A percentile compares a stretch with the other conserved stretches of the same genome.
Evolutionary conservation across 2,797 vertebrate species (phyloP).

Genomic region (Lepilemur ruficaudatus): DNA sequence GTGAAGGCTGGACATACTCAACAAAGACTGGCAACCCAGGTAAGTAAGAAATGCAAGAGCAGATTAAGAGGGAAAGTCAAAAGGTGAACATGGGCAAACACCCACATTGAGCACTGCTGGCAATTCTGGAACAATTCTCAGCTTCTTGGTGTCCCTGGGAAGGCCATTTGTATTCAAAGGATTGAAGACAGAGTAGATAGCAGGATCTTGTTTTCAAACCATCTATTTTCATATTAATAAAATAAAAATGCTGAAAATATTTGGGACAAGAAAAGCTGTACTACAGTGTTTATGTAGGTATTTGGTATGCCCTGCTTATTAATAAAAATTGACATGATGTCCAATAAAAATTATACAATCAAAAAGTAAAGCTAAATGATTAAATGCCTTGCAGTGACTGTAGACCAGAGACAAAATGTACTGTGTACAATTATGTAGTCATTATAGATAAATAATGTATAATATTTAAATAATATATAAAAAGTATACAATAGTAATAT

Average conservation of each 20-base stretch:
- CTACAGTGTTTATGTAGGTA: background rate
- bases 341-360: background rate
- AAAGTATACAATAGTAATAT: background rate
- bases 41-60: background rate
- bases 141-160: background rate
- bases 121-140: accelerated
- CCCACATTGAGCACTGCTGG: background rate
- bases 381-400: background rate
- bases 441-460: background rate
- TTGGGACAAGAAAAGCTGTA: background rate
- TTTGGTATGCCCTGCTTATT: background rate
- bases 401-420: background rate
- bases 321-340: background rate
- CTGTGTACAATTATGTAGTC: background rate
- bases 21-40: background rate
- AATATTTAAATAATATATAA: background rate
- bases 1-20: background rate
- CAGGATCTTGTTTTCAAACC: background rate
- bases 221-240: background rate
- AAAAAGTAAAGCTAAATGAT: background rate
- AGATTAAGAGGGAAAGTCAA: background rate
- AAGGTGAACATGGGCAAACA: background rate
- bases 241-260: background rate
- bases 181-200: background rate
- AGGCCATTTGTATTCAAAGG: background rate